Evolutionary conservation across 2,113 vertebrate species (phyloP).

Genomic region (Panthera tigris): DNA sequence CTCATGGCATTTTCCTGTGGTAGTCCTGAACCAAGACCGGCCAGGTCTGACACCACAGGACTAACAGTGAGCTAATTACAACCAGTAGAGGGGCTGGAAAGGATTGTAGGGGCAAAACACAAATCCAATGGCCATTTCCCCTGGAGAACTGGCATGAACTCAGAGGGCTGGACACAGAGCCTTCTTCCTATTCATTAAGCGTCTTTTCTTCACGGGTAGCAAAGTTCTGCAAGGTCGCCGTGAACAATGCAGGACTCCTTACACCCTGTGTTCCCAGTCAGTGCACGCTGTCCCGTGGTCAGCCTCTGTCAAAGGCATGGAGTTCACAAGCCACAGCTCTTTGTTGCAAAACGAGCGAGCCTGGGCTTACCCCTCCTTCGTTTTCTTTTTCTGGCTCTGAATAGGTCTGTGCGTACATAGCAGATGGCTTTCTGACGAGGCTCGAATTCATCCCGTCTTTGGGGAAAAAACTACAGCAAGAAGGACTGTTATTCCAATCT

Average conservation of each 20-base stretch:
- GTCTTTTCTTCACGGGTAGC: neutral
- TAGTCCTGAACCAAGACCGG: neutral
- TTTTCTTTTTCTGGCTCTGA: conserved; percentile 72
- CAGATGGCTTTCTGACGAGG: conserved; percentile 79
- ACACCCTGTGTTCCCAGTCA: rapidly evolving
- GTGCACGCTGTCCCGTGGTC: rapidly evolving
- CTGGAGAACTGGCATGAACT: neutral
- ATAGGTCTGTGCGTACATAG: conserved; percentile 61
- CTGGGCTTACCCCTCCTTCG: conserved; percentile 49
- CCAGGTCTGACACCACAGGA: neutral
- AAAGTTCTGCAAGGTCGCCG: neutral
- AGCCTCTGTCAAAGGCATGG: neutral
- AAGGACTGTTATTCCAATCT: conserved; percentile 70
- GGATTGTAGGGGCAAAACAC: neutral
- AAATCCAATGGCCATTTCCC: neutral
- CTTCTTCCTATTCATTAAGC: neutral
- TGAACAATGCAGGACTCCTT: neutral
- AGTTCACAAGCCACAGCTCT: neutral
- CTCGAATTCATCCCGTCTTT: conserved; percentile 73
- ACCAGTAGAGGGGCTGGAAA: neutral
- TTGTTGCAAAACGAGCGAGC: conserved; percentile 43
- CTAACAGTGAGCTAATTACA: neutral
- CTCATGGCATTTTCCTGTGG: neutral
- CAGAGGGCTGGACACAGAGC: neutral
- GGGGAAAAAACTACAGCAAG: conserved; percentile 62